Conservation (phyloP, 2,888 invertebrate species). For the Amphipyra tragopoginis region DNA sequence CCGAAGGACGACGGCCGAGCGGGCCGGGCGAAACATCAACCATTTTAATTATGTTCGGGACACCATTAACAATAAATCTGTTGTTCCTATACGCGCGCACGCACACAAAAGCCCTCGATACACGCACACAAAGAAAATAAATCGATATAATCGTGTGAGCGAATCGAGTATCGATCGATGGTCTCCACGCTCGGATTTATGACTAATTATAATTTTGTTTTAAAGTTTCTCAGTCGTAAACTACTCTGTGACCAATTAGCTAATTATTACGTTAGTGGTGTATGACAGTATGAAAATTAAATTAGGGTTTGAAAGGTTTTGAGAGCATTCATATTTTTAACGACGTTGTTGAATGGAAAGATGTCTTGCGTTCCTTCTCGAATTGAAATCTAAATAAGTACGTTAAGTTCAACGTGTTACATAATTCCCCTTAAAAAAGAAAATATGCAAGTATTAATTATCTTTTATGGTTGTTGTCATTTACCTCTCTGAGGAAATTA, state of each 20-base stretch:
- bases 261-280: slow-evolving; percentile 76
- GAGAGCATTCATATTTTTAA: slow-evolving; percentile 3
- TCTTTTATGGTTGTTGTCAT: too few species aligned
- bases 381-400: too few species aligned
- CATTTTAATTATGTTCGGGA: slow-evolving; percentile 89
- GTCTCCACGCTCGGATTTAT: slow-evolving; percentile 82
- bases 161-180: slow-evolving; percentile 74
- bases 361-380: background rate
- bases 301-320: slow-evolving; percentile 32
- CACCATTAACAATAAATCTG: slow-evolving; percentile 90
- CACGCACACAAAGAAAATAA: slow-evolving; percentile 47
- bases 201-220: slow-evolving; percentile 86
- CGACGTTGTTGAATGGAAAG: background rate
- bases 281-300: slow-evolving; percentile 56
- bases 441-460: too few species aligned
- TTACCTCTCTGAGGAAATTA: too few species aligned
- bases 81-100: slow-evolving; percentile 77
- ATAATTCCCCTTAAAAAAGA: too few species aligned
- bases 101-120: slow-evolving; percentile 52
- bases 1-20: slow-evolving; percentile 79
- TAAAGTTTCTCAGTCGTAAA: slow-evolving; percentile 80
- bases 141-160: slow-evolving; percentile 73
- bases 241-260: slow-evolving; percentile 83
- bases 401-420: too few species aligned
- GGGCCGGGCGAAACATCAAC: slow-evolving; percentile 87